phyloP scores from a whole-genome alignment of 2,888 invertebrate species.

The Drosophila mercatorum region DNA sequence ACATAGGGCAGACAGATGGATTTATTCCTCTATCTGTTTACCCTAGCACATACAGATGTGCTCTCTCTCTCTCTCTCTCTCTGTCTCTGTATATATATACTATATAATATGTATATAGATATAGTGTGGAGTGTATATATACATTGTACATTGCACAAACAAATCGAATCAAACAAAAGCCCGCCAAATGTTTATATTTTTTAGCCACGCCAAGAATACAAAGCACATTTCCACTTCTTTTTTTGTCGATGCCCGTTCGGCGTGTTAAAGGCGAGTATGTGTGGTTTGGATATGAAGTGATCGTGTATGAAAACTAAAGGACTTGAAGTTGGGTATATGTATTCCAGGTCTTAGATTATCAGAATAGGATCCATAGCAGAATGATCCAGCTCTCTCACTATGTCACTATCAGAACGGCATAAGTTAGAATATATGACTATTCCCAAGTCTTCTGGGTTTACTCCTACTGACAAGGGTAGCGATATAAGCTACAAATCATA shows the following conservation, averaged over 20 bases:
- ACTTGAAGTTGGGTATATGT: too few species aligned
- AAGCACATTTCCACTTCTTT: slow-evolving; percentile 49
- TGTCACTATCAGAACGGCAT: too few species aligned
- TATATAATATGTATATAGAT: slow-evolving; percentile 8
- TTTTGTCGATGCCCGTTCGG: neutral
- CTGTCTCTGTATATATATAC: slow-evolving; percentile 3
- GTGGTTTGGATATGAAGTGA: neutral
- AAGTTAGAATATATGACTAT: too few species aligned
- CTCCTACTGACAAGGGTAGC: too few species aligned
- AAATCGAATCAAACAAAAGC: slow-evolving; percentile 63
- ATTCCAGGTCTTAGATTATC: too few species aligned
- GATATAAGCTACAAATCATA: too few species aligned
- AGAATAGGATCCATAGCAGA: too few species aligned
- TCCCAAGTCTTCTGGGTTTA: too few species aligned
- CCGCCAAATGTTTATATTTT: slow-evolving; percentile 62
- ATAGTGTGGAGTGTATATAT: neutral
- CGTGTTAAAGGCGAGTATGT: neutral
- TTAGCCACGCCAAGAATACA: slow-evolving; percentile 58
- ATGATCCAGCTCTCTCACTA: too few species aligned
- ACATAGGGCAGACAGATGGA: slow-evolving; percentile 47
- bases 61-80: neutral
- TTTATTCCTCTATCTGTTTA: slow-evolving; percentile 52
- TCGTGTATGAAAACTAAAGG: too few species aligned
- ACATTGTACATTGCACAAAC: slow-evolving; percentile 49
- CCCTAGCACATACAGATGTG: neutral